phyloP scores from a whole-genome alignment of 2,888 invertebrate species.

The Leptogaster cylindrica region DNA sequence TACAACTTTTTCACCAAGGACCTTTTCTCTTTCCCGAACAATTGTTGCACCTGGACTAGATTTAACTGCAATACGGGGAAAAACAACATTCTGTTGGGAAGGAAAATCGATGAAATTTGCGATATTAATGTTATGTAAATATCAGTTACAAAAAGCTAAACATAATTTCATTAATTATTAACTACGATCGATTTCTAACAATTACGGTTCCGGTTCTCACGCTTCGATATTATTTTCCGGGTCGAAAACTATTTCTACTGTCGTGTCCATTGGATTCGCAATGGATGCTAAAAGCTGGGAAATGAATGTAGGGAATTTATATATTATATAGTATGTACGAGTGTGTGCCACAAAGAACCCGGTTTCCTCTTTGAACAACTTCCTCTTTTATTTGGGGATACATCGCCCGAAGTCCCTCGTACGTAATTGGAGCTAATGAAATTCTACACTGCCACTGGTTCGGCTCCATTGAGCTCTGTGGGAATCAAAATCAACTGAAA shows the following conservation, averaged over 20 bases:
- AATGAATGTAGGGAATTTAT: no score
- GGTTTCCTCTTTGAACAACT: neutral
- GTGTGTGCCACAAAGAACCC: neutral
- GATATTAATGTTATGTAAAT: slow-evolving; percentile 19
- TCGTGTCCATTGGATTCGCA: neutral
- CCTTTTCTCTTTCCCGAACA: slow-evolving; percentile 87
- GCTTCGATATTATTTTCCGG: slow-evolving; percentile 1
- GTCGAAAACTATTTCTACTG: neutral
- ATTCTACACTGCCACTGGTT: neutral
- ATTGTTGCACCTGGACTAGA: slow-evolving; percentile 83
- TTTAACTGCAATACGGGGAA: slow-evolving; percentile 86
- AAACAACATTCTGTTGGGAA: slow-evolving; percentile 63
- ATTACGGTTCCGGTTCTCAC: neutral
- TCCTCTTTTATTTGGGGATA: neutral
- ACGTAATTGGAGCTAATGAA: slow-evolving; percentile 31
- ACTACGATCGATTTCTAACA: neutral
- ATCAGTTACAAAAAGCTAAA: neutral
- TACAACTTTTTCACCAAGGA: slow-evolving; percentile 87
- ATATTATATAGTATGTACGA: no score
- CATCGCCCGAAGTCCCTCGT: neutral
- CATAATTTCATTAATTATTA: slow-evolving; percentile 1
- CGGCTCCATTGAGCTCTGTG: neutral
- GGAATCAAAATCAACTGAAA: slow-evolving; percentile 16
- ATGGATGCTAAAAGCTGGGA: neutral
- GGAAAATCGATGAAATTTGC: slow-evolving; percentile 43